Evolutionary conservation across 2,113 vertebrate species (phyloP).

Genomic region (Corvus cornix): DNA sequence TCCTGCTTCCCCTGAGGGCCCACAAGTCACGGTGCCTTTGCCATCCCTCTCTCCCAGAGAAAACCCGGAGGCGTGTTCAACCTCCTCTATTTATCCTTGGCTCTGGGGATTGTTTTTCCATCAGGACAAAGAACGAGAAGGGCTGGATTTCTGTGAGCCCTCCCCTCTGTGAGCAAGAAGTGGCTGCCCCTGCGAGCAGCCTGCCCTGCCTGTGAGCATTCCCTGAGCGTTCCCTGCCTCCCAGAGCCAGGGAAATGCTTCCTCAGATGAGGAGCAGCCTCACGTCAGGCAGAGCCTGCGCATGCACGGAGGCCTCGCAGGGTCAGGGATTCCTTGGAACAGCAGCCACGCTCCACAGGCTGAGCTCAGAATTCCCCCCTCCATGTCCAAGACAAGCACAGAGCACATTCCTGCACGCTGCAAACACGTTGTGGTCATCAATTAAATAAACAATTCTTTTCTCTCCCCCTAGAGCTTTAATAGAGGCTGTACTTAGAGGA

Average conservation of each 20-base stretch:
- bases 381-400: accelerated
- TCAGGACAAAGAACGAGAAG: background rate
- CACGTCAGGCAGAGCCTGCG: background rate
- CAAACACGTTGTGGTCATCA: background rate
- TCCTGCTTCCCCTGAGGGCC: background rate
- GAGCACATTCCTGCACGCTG: background rate
- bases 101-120: background rate
- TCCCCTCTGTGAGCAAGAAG: background rate
- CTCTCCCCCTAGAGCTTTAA: background rate
- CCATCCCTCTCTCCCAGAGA: background rate
- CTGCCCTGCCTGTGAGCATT: background rate
- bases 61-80: background rate
- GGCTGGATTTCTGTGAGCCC: background rate
- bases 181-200: background rate
- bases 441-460: background rate
- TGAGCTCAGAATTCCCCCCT: background rate
- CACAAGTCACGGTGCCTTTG: background rate
- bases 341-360: background rate
- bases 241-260: background rate
- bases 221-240: background rate
- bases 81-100: background rate
- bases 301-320: background rate
- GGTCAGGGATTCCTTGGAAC: background rate
- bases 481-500: accelerated
- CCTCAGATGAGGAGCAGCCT: background rate